Evolutionary conservation across 1,140 invertebrate genomes (phyloP).

Genomic region (Pseudomyrmex cubaensis): DNA sequence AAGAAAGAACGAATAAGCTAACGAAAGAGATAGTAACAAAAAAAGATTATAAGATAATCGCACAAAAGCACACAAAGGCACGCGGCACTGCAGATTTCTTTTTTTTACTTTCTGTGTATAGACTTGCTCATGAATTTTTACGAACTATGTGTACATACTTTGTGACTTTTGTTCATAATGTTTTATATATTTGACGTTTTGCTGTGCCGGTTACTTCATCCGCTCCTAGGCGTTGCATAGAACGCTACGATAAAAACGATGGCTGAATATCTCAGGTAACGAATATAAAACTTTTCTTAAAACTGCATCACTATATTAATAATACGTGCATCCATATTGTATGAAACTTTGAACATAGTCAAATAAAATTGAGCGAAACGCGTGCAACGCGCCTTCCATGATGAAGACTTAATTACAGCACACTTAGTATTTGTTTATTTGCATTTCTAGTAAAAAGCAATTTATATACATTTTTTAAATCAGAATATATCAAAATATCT

Average conservation of each 20-base stretch:
- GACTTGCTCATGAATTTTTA: background rate
- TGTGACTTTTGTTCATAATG: background rate
- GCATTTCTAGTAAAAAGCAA: too few species aligned
- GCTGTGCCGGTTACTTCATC: conserved; percentile 16
- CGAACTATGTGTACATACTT: background rate
- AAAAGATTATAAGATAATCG: background rate
- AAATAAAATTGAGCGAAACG: background rate
- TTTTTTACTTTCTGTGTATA: background rate
- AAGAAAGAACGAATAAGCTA: background rate
- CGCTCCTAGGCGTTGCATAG: conserved; percentile 38
- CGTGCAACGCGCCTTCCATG: background rate
- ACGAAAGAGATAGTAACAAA: background rate
- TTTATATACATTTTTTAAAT: background rate
- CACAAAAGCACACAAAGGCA: background rate
- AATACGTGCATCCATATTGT: background rate
- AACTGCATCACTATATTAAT: background rate
- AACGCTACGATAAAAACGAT: conserved; percentile 36
- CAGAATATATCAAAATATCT: background rate
- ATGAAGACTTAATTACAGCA: background rate
- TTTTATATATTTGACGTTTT: conserved; percentile 28
- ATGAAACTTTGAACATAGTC: background rate
- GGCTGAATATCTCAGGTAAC: conserved; percentile 63
- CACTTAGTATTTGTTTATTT: too few species aligned
- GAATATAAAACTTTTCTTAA: background rate
- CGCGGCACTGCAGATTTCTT: background rate